Evolutionary conservation across 2,113 vertebrate species (phyloP).

Genomic region (Pleuronectes platessa): DNA sequence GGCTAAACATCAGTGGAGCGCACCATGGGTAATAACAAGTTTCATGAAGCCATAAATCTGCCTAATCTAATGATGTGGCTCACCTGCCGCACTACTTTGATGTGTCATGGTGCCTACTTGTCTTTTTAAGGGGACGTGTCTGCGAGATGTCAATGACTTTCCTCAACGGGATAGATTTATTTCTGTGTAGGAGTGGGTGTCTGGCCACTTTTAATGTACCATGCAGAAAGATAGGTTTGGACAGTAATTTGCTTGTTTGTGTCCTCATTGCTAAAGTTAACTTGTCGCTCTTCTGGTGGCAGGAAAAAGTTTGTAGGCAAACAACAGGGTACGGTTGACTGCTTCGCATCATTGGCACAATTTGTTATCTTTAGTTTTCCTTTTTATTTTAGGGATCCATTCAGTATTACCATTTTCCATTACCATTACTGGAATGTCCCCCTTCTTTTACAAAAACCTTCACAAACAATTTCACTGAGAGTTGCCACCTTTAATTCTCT

Average conservation of each 20-base stretch:
- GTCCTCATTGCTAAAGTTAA: constrained; percentile 4
- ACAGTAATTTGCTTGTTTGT: constrained; percentile 6
- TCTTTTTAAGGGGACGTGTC: constrained; percentile 79
- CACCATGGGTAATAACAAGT: constrained; percentile 77
- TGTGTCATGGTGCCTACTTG: constrained; percentile 76
- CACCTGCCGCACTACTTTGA: constrained; percentile 77
- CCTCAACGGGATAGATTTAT: constrained; percentile 69
- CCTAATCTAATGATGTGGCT: constrained; percentile 82
- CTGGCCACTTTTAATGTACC: constrained; percentile 43
- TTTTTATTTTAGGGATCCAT: constrained; percentile 9
- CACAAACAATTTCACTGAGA: constrained; percentile 38
- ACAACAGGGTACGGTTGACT: neutral
- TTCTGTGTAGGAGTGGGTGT: constrained; percentile 44
- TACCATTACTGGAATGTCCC: neutral
- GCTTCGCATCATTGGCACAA: neutral
- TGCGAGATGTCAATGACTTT: constrained; percentile 59
- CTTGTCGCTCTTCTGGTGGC: neutral
- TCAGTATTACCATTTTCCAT: constrained; percentile 29
- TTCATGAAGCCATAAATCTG: constrained; percentile 83
- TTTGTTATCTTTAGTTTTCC: neutral
- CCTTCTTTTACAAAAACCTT: constrained; percentile 30
- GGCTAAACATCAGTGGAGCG: constrained; percentile 76
- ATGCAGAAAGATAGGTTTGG: constrained; percentile 26
- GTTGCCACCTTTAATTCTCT: constrained; percentile 2
- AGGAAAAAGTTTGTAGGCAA: neutral